Conservation (phyloP, 1,140 invertebrate genomes). For the Muscidifurax raptorellus region DNA sequence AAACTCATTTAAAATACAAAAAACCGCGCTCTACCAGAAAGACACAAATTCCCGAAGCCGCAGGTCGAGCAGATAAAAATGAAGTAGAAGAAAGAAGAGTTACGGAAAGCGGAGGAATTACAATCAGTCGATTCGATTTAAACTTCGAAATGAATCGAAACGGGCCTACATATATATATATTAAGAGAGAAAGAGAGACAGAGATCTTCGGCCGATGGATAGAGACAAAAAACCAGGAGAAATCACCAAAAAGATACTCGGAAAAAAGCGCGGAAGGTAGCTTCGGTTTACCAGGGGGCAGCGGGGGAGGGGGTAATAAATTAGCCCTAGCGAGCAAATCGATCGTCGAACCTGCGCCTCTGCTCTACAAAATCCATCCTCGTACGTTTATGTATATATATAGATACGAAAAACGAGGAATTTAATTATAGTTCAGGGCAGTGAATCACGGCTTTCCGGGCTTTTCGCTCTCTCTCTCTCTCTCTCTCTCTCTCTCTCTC, state of each 20-base stretch:
- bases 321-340: slow-evolving; percentile 47
- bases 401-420: slow-evolving; percentile 49
- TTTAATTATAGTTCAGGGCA: slow-evolving; percentile 47
- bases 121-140: slow-evolving; percentile 42
- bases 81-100: neutral
- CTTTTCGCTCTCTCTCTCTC: neutral
- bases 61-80: neutral
- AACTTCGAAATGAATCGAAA: slow-evolving; percentile 23
- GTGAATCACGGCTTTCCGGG: slow-evolving; percentile 39
- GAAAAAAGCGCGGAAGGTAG: neutral
- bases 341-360: slow-evolving; percentile 42
- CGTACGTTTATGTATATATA: neutral
- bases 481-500: neutral
- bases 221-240: neutral
- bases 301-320: slow-evolving; percentile 33
- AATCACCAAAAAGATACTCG: neutral
- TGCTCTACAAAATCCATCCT: slow-evolving; percentile 40
- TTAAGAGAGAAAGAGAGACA: no score
- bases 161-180: neutral
- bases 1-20: no score
- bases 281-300: slow-evolving; percentile 19
- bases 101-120: slow-evolving; percentile 21
- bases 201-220: neutral
- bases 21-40: no score
- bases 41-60: no score